Base-by-base conservation (phyloP, 2,797 vertebrate genomes). In the Acropternis orthonyx region DNA sequence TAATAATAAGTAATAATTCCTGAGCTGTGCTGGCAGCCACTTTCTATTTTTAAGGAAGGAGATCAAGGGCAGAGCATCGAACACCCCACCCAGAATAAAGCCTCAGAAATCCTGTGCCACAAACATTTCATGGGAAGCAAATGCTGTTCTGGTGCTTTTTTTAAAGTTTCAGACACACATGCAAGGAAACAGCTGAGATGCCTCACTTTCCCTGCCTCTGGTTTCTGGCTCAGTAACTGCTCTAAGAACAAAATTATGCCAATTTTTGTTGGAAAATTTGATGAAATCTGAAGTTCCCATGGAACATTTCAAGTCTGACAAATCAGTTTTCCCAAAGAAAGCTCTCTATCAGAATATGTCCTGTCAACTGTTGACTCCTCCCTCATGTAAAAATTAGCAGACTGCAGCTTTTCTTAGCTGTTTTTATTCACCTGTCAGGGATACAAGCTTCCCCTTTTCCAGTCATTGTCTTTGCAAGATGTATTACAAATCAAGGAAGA, bases 201-300 rank as follows among this genome's bases (percentile, higher is more conserved):
- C 54, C 18, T 49, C 4, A 4, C 1, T 1, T 59, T 48, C 28
- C 36, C 9, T 0, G 1, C n/a, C 46, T 69, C 69, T 37, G 24
- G 11, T 44, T 74, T 68, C 43, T 62, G 36, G 36, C 28, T 76
- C 34, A 65, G 18, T n/a, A 66, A 12, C 51, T 65, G 14, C 59
- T 36, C 23, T 30, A 41, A 48, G 34, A 90, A 56, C 12, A 56
- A 66, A 66, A 78, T 20, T 14, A 23, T 32, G 22, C 59, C 16
- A 5, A 5, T 44, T 76, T 71, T 56, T 44, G 6, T 21, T 63
- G 61, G 27, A 78, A 52, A 22, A 63, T 26, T 48, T 78, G 24
- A 65, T 85, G 58, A 80, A 76, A 93, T 62, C 20, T 5, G 18
- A 77, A 67, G 48, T 41, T 86, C 26, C 58, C 21, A 18, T 41